Conservation (phyloP, 1,140 invertebrate genomes). For the Caenorhabditis briggsae region DNA sequence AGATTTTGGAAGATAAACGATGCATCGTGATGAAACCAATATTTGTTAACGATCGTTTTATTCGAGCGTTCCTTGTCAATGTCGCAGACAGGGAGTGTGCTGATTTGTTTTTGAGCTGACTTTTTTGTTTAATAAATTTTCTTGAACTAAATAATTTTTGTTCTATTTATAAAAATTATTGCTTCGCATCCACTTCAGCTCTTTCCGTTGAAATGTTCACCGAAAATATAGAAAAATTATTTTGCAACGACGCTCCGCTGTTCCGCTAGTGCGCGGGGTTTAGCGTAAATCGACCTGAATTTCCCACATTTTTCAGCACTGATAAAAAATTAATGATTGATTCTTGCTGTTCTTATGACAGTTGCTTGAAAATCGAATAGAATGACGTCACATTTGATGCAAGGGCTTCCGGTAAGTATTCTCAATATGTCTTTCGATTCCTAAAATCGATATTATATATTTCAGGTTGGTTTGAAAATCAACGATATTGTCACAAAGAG, state of each 20-base stretch:
- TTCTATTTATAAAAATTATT: no score
- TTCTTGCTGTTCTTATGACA: constrained; percentile 10
- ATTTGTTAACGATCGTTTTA: background rate
- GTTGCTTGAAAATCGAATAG: background rate
- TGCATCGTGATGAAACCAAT: background rate
- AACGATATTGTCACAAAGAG: constrained; percentile 33
- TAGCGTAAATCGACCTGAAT: constrained; percentile 13
- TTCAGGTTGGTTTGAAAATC: constrained; percentile 17
- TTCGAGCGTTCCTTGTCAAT: background rate
- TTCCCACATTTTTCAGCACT: background rate
- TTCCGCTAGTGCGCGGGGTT: background rate
- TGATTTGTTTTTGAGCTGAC: background rate
- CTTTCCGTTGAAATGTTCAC: no score
- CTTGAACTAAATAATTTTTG: background rate
- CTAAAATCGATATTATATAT: background rate
- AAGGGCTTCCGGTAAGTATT: constrained; percentile 13
- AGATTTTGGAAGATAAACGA: background rate
- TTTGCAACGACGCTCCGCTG: background rate
- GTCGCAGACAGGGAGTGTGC: background rate
- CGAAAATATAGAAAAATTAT: no score
- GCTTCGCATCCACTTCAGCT: no score
- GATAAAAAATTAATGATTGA: constrained; percentile 17
- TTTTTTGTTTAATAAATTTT: background rate
- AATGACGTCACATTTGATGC: constrained; percentile 31
- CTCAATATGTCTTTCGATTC: background rate